Evolutionary conservation across 2,797 vertebrate genomes (phyloP), one percentile per base, ranked within the genome.

Genomic region (Eidolon dupreanum): DNA sequence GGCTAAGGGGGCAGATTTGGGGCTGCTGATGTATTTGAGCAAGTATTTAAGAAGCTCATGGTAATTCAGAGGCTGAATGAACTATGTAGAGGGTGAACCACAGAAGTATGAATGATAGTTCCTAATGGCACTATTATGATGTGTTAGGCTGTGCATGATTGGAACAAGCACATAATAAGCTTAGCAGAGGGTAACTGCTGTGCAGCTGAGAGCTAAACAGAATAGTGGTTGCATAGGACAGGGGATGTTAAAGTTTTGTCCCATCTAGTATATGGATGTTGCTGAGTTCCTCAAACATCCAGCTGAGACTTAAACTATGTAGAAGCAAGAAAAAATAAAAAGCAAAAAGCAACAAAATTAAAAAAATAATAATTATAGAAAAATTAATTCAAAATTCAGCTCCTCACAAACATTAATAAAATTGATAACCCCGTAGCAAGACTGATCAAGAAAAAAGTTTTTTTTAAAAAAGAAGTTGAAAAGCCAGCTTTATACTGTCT

Each of bases 311-410:
- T 26, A 70, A 75, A 78, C 73, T 41, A 49, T 3, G 0, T 8
- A 68, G 28, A 84, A 70, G 17, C 22, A 36, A 83, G 65, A 65
- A 17, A 57, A 65, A 17, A 33, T 13, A 28, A 71, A 59, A 0
- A 70, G 5, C 19, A 46, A 59, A 95, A 36, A 49, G 78, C 20
- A 83, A 61, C 61, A 20, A 78, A 66, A 51, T 51, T 51, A 24
- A 9, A 31, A 43, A 55, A 36, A 63, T 2, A 24, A 65, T 31
- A 59, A 6, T 71, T 55, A 73, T 4, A 20, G 11, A 83, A 26
- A 74, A 90, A 73, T 26, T 55, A 68, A 70, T 36, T 15, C 2
- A 65, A 91, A 79, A 87, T 71, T 83, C 5, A 78, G 13, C 43
- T 84, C 36, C 53, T 88, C 66, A 24, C 3, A 66, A 70, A 61